phyloP scores from a whole-genome alignment of 1,140 invertebrate genomes.

The Steinernema feltiae region DNA sequence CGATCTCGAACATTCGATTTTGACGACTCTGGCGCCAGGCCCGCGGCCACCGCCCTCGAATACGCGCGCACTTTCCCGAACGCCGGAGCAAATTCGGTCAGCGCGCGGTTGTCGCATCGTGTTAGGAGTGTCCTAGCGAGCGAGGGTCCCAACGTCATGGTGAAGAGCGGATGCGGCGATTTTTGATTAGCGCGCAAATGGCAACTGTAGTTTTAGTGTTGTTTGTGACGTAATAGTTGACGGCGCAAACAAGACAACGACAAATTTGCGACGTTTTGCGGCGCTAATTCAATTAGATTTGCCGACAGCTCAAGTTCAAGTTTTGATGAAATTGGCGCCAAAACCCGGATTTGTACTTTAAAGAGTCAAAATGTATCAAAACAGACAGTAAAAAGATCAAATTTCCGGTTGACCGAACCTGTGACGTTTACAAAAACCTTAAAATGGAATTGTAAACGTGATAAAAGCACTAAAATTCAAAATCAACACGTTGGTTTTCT shows the following conservation, averaged over 20 bases:
- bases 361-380: background rate
- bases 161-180: too few relatives aligned
- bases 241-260: too few relatives aligned
- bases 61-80: background rate
- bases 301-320: background rate
- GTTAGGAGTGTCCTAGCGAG: too few relatives aligned
- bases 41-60: background rate
- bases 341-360: background rate
- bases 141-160: too few relatives aligned
- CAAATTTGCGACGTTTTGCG: too few relatives aligned
- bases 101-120: too few relatives aligned
- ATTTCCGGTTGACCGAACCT: background rate
- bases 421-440: background rate
- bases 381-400: background rate
- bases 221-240: too few relatives aligned
- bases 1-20: conserved; percentile 15
- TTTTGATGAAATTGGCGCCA: background rate
- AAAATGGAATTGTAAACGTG: too few relatives aligned
- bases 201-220: too few relatives aligned
- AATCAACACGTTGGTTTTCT: too few relatives aligned
- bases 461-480: background rate
- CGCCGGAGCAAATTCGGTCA: background rate
- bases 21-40: conserved; percentile 2
- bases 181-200: too few relatives aligned
- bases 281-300: background rate